phyloP scores from a whole-genome alignment of 2,888 invertebrate genomes.

The Periphyllus acericola region DNA sequence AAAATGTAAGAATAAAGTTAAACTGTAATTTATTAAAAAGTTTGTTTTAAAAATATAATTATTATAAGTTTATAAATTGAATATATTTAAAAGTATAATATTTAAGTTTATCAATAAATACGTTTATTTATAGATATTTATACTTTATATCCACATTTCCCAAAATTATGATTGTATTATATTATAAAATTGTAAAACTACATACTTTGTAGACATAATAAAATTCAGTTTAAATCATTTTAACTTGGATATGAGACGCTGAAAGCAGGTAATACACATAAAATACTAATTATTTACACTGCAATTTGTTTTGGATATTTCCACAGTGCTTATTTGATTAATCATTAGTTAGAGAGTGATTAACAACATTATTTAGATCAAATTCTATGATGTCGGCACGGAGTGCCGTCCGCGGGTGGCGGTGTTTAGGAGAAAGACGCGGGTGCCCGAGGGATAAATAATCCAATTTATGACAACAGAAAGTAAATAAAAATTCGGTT shows the following conservation, averaged over 20 bases:
- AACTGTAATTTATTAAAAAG: neutral
- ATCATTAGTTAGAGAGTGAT: neutral
- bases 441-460: neutral
- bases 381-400: neutral
- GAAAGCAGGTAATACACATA: neutral
- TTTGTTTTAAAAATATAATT: no score
- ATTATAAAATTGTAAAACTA: constrained; percentile 16
- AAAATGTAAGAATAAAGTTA: constrained; percentile 6
- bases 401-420: constrained; percentile 13
- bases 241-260: constrained; percentile 11
- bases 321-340: neutral
- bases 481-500: no score
- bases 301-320: neutral
- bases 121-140: no score
- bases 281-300: neutral
- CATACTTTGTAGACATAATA: neutral
- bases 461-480: no score
- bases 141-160: neutral
- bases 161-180: constrained; percentile 22
- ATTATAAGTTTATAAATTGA: neutral
- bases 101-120: neutral
- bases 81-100: constrained; percentile 15
- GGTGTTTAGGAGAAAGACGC: neutral
- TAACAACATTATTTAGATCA: no score
- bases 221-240: constrained; percentile 21